A percentile compares a stretch with the other conserved stretches of the same genome.
Conservation (phyloP, 2,797 vertebrate genomes). For the Halcyon smyrnensis region DNA sequence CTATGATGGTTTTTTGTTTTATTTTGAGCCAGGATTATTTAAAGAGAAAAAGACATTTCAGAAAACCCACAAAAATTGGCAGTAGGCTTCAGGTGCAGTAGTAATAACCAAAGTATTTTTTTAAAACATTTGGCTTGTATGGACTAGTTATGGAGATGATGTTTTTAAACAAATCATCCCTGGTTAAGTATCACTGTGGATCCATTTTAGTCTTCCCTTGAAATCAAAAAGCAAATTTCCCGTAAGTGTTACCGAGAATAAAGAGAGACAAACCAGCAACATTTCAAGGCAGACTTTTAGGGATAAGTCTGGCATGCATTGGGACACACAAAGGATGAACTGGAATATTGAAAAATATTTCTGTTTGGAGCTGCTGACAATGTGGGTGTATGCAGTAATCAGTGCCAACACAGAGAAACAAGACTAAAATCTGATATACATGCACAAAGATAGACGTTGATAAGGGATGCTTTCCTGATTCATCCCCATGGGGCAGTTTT, state of each 20-base stretch:
- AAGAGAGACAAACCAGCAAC: not conserved
- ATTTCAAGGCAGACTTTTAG: not conserved
- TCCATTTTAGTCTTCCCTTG: not conserved
- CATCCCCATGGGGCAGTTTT: not conserved
- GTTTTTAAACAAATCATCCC: slow-evolving; percentile 4
- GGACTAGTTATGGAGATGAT: not conserved
- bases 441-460: not conserved
- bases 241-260: not conserved
- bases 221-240: slow-evolving; percentile 20
- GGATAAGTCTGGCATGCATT: not conserved
- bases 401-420: not conserved
- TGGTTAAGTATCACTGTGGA: not conserved
- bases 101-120: not conserved
- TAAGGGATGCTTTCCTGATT: not conserved
- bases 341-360: not conserved
- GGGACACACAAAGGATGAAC: not conserved
- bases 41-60: not conserved
- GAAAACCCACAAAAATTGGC: not conserved
- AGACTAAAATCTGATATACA: not conserved
- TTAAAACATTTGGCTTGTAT: not conserved
- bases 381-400: not conserved
- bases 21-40: not conserved
- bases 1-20: not conserved
- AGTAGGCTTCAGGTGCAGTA: not conserved
- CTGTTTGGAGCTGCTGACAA: slow-evolving; percentile 10